These are phyloP conservation scores for Harpegnathos saltator DNA, from an alignment of 1,140 invertebrate species.

Conservation along the genomic window DNA sequence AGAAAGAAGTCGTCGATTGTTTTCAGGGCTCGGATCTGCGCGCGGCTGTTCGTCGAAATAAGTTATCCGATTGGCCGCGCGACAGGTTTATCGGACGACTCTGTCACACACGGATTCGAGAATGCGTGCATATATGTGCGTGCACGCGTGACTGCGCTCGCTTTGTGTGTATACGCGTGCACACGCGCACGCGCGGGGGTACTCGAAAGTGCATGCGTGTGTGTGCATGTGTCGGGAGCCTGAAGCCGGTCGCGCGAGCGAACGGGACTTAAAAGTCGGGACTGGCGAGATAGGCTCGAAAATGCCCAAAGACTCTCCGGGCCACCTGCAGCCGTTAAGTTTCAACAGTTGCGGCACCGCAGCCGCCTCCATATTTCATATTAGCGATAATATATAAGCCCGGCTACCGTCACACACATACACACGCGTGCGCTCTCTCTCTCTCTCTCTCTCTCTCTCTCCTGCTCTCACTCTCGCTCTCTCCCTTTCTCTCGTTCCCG, in stretches of 20 bases:
- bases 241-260: conserved; percentile 70
- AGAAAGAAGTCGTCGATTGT: conserved; percentile 10
- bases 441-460: conserved; percentile 1
- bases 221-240: conserved; percentile 29
- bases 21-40: neutral
- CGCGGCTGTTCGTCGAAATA: conserved; percentile 22
- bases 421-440: neutral
- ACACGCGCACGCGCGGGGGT: conserved; percentile 52
- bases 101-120: conserved; percentile 5
- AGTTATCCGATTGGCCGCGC: conserved; percentile 58
- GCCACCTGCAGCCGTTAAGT: conserved; percentile 80
- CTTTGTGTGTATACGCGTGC: neutral
- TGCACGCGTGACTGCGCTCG: neutral
- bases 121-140: neutral
- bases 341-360: conserved; percentile 78
- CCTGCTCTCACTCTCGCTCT: neutral
- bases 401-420: conserved; percentile 54
- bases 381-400: conserved; percentile 81
- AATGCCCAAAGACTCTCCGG: conserved; percentile 64
- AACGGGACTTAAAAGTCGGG: conserved; percentile 54
- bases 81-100: conserved; percentile 56
- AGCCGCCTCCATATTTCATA: conserved; percentile 83
- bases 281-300: conserved; percentile 41
- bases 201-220: neutral
- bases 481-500: neutral